These are phyloP conservation scores for Xestobium rufovillosum DNA, from an alignment of 2,888 invertebrate genomes.

Conservation along the genomic window DNA sequence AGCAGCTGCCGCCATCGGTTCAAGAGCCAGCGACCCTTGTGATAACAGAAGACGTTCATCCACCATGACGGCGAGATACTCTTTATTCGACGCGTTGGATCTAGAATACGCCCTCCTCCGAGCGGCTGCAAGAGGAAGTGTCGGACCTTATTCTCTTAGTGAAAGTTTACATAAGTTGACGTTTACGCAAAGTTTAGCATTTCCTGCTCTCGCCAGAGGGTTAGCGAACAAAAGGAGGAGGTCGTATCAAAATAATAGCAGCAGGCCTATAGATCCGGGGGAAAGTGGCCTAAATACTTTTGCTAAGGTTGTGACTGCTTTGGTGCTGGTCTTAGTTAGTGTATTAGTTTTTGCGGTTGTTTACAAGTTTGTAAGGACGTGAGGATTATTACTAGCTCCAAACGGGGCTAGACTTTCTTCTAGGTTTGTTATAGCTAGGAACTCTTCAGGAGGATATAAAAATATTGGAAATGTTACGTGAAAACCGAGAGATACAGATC, in stretches of 20 bases:
- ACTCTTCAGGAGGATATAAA: constrained; percentile 21
- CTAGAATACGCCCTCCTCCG: constrained; percentile 61
- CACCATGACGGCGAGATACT: constrained; percentile 55
- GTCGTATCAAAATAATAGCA: constrained; percentile 45
- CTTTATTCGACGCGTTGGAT: constrained; percentile 63
- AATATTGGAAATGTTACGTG: constrained; percentile 26
- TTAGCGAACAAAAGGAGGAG: constrained; percentile 55
- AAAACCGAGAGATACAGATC: constrained; percentile 18
- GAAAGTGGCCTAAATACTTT: constrained; percentile 63
- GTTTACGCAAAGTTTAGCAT: constrained; percentile 65
- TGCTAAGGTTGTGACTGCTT: constrained; percentile 63
- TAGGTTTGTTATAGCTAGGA: constrained; percentile 27
- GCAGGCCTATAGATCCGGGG: constrained; percentile 52
- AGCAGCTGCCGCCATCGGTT: constrained; percentile 28
- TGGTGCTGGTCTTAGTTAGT: constrained; percentile 60
- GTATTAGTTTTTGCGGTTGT: constrained; percentile 66
- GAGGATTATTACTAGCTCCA: constrained; percentile 68
- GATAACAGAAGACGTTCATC: constrained; percentile 50
- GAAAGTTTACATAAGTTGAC: constrained; percentile 66
- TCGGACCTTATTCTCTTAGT: constrained; percentile 63
- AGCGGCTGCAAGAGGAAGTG: constrained; percentile 63
- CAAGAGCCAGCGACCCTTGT: constrained; percentile 36
- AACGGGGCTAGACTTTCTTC: constrained; percentile 33
- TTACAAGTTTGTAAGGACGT: constrained; percentile 67
- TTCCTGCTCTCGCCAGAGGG: constrained; percentile 63